A percentile compares a stretch with the other conserved stretches of the same genome.
These are phyloP conservation scores for Eidolon dupreanum DNA, from an alignment of 2,797 vertebrate species.

Conservation along the genomic window DNA sequence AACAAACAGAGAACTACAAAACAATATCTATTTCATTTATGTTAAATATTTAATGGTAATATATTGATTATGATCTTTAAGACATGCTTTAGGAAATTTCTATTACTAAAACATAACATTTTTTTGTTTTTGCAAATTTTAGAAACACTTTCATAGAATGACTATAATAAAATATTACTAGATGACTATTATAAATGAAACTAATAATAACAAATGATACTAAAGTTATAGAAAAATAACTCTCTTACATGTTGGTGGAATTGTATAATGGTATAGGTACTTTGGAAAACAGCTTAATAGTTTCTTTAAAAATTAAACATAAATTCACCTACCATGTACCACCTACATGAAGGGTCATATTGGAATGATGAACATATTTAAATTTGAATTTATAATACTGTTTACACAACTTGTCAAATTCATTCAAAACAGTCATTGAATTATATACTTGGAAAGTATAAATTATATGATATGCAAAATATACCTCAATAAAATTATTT, in stretches of 20 bases:
- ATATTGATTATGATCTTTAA: not conserved
- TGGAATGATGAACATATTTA: not conserved
- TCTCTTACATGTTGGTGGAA: not conserved
- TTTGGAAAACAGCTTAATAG: not conserved
- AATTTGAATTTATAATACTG: not conserved
- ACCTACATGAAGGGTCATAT: not conserved
- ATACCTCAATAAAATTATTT: not conserved
- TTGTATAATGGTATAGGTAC: not conserved
- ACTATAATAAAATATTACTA: not conserved
- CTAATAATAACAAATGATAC: not conserved
- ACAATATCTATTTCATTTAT: not conserved
- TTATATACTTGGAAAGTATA: not conserved
- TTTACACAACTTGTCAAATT: not conserved
- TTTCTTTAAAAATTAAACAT: not conserved
- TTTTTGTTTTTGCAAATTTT: slow-evolving; percentile 50
- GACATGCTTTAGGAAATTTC: not conserved
- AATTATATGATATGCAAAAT: not conserved
- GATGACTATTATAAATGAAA: not conserved
- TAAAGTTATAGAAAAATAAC: not conserved
- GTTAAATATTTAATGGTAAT: not conserved
- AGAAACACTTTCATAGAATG: slow-evolving; percentile 52
- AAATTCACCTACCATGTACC: not conserved
- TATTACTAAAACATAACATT: slow-evolving; percentile 50
- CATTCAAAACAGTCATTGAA: not conserved
- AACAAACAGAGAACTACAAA: not conserved